Base-by-base conservation (phyloP, 2,888 invertebrate genomes). In the Mesorhabditis spiculigera region DNA sequence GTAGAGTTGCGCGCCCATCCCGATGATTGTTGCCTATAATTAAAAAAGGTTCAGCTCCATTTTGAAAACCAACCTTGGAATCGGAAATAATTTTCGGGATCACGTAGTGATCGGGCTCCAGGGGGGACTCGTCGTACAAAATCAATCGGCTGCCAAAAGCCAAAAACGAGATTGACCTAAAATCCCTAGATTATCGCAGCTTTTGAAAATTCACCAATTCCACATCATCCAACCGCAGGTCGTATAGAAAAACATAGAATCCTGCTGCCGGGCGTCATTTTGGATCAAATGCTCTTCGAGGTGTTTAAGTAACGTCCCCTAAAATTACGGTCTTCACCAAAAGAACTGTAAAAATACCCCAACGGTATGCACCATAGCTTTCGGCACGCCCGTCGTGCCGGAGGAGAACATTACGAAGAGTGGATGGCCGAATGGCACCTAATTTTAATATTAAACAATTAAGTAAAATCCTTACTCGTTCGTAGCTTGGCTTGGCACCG, bases 221-320 rank as follows among this genome's bases (percentile, higher is more conserved):
- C 89, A 90, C 89, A 90, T 90, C 89, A 90, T 90, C 90, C 90
- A 90, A 28, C 90, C 90, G 45, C 88, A 88, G 5, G 89, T 89
- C 16, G 90, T 89, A 82, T 89, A 90, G 83, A 89, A 90, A 68
- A 90, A 84, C 77, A 90, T 86, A 43, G 88, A 85, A 81, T 90
- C 90, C 50, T 86, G 82, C 50, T 85, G 75, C 5, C 79, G 82
- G 78, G 89, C 86, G 81, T 89, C 87, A 61, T 88, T 87, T 76
- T 89, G 89, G 41, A 90, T 83, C 6, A 87, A 70, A 79, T 90
- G 90, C 78, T 90, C 90, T 75, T 89, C 88, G 61, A 89, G 79
- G 78, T 90, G 89, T 76, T 90, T 89, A 68, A 90, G 77, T 65
- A 90, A 82, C 16, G 89, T 89, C n/a, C 90, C 89, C 89, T 89